These are phyloP conservation scores for Drosophila biarmipes DNA, from an alignment of 1,140 invertebrate species.

Conservation along the genomic window DNA sequence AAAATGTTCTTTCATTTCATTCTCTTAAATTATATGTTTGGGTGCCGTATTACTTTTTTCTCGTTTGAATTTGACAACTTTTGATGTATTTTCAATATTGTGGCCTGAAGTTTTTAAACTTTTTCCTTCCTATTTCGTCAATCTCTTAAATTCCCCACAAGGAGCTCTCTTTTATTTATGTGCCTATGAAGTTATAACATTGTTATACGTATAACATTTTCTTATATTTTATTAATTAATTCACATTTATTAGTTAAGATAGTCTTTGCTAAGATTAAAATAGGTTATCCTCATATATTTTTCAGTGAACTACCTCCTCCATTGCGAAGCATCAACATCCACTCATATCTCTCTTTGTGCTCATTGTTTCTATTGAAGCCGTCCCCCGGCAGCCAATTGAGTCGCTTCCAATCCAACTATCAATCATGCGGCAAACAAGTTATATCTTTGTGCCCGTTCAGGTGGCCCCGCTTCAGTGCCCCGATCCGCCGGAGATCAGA, in stretches of 20 bases:
- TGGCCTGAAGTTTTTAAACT: slow-evolving; percentile 47
- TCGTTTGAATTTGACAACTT: slow-evolving; percentile 55
- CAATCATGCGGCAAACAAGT: slow-evolving; percentile 54
- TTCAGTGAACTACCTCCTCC: too few species aligned
- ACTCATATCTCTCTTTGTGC: neutral
- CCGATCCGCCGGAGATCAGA: slow-evolving; percentile 21
- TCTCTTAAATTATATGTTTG: neutral
- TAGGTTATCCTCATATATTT: too few species aligned
- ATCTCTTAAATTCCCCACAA: neutral
- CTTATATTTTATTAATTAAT: too few species aligned
- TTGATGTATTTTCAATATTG: slow-evolving; percentile 78
- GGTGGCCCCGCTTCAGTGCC: slow-evolving; percentile 7
- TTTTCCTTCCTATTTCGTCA: neutral
- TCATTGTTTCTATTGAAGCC: slow-evolving; percentile 13
- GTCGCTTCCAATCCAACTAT: slow-evolving; percentile 37
- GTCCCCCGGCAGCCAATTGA: slow-evolving; percentile 17
- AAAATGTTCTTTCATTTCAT: neutral
- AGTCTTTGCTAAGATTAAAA: too few species aligned
- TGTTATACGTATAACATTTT: too few species aligned
- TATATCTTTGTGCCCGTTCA: slow-evolving; percentile 42
- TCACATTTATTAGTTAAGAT: too few species aligned
- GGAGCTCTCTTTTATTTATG: neutral
- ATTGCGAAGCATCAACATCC: neutral
- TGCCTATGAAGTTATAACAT: too few species aligned
- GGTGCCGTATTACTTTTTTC: neutral